Evolutionary conservation across 2,888 invertebrate species (phyloP).

Genomic region (Omphaloscelis lunosa): DNA sequence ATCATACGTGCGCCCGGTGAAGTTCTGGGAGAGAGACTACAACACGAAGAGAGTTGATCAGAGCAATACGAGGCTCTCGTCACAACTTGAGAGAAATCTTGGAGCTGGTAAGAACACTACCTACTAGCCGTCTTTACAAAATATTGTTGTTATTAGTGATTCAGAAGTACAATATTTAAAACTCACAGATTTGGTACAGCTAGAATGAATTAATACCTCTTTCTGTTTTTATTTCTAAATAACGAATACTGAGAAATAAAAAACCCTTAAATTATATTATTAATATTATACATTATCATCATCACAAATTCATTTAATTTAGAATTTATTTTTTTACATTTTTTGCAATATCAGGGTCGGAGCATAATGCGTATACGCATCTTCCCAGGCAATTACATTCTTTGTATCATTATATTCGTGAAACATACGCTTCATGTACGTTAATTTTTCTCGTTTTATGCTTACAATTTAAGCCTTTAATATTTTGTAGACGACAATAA

Average conservation of each 20-base stretch:
- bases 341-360: not conserved
- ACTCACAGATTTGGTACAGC: not conserved
- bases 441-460: not conserved
- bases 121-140: not conserved
- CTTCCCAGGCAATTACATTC: no score
- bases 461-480: not conserved
- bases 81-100: constrained; percentile 98
- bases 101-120: constrained; percentile 89
- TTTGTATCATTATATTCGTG: no score
- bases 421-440: not conserved
- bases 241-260: no score
- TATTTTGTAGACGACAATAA: constrained; percentile 97
- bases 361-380: no score
- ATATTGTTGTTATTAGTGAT: not conserved
- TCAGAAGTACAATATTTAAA: not conserved
- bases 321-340: not conserved
- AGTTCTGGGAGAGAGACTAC: constrained; percentile 99
- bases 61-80: constrained; percentile 98
- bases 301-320: not conserved
- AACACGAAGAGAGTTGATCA: constrained; percentile 99
- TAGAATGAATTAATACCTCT: no score
- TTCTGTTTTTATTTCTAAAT: no score
- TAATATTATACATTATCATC: no score
- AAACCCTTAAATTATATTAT: no score
- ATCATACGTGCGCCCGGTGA: constrained; percentile 99